phyloP scores from a whole-genome alignment of 2,888 invertebrate genomes.

The Macrosoma leucophasiata region DNA sequence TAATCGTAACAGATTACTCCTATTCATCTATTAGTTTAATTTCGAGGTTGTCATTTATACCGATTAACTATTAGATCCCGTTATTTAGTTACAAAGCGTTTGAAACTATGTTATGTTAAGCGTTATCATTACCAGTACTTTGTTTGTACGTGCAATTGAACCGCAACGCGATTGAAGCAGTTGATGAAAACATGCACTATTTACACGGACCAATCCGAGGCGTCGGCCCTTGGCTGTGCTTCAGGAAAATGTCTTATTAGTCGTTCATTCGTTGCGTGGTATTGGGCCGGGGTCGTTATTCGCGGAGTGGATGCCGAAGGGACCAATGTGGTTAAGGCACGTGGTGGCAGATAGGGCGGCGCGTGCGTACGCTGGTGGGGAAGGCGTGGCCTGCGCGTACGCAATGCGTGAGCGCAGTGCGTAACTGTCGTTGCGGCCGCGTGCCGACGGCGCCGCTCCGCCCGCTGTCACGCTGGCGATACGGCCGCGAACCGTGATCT shows the following conservation, averaged over 20 bases:
- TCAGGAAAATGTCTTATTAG: constrained; percentile 33
- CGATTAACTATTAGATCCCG: too few species aligned
- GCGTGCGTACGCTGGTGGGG: constrained; percentile 39
- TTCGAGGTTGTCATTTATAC: too few species aligned
- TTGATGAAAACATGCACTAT: too few species aligned
- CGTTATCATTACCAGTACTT: too few species aligned
- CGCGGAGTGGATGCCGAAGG: constrained; percentile 47
- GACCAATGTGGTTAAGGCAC: constrained; percentile 56
- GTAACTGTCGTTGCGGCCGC: constrained; percentile 47
- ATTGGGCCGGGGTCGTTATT: constrained; percentile 41
- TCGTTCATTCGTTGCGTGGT: constrained; percentile 43
- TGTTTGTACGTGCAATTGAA: too few species aligned
- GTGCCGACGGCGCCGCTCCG: constrained; percentile 18
- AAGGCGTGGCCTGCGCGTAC: constrained; percentile 56
- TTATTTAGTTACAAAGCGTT: too few species aligned
- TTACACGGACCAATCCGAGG: constrained; percentile 49
- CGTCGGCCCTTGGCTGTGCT: constrained; percentile 45
- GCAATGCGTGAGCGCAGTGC: constrained; percentile 64
- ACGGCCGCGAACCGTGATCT: too few species aligned
- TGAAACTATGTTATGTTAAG: too few species aligned
- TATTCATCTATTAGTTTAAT: too few species aligned
- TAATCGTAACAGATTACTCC: too few species aligned
- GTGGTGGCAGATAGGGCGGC: constrained; percentile 42
- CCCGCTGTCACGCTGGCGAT: too few species aligned
- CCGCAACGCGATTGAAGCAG: too few species aligned